Evolutionary conservation across 2,888 invertebrate species (phyloP).

Genomic region (Quadriops clusia): DNA sequence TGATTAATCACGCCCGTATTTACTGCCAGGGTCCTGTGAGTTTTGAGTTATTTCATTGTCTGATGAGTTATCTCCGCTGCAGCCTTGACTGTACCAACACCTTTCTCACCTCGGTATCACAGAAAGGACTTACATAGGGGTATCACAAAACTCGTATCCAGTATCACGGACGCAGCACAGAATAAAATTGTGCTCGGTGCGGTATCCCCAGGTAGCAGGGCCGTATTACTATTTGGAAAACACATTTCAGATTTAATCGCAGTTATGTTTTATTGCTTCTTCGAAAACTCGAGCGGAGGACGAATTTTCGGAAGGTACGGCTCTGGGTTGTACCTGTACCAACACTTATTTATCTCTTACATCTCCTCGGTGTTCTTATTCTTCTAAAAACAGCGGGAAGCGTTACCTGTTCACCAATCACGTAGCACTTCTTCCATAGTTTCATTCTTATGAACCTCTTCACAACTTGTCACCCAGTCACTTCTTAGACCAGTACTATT

Average conservation of each 20-base stretch:
- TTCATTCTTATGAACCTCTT: too few relatives aligned
- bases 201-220: too few relatives aligned
- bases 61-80: constrained; percentile 26
- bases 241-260: too few relatives aligned
- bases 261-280: too few relatives aligned
- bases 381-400: constrained; percentile 16
- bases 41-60: constrained; percentile 30
- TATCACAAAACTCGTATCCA: too few relatives aligned
- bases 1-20: constrained; percentile 32
- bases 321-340: constrained; percentile 15
- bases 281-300: too few relatives aligned
- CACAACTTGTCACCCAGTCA: too few relatives aligned
- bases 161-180: too few relatives aligned
- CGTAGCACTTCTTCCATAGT: constrained; percentile 5
- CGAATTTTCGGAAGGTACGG: too few relatives aligned
- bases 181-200: constrained; percentile 3
- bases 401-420: constrained; percentile 14
- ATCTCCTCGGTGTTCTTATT: constrained; percentile 8
- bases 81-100: constrained; percentile 12
- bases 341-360: constrained; percentile 16
- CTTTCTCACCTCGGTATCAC: constrained; percentile 12
- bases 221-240: too few relatives aligned
- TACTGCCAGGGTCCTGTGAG: constrained; percentile 24
- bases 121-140: too few relatives aligned
- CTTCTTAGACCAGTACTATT: too few relatives aligned